Conservation (phyloP, 2,888 invertebrate genomes). For the Resseliella maxima region DNA sequence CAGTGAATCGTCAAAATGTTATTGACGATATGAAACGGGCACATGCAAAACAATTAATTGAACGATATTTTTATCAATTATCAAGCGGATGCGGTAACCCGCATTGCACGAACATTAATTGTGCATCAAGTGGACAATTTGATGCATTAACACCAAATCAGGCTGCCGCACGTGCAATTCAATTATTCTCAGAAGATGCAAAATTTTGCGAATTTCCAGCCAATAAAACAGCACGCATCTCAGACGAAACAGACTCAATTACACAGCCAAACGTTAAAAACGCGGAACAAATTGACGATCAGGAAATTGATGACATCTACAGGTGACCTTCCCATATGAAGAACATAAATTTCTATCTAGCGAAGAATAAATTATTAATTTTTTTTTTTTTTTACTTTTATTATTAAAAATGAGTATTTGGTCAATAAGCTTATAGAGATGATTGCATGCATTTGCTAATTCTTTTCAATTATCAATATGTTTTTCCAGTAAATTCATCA, state of each 20-base stretch:
- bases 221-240: conserved; percentile 7
- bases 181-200: conserved; percentile 86
- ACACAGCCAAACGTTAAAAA: background rate
- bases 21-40: conserved; percentile 79
- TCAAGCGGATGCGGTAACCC: conserved; percentile 92
- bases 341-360: too few relatives aligned
- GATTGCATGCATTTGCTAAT: too few relatives aligned
- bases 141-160: conserved; percentile 83
- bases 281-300: too few relatives aligned
- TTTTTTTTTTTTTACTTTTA: too few relatives aligned
- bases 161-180: conserved; percentile 89
- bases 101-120: conserved; percentile 86
- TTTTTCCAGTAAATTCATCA: too few relatives aligned
- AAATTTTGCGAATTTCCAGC: conserved; percentile 75
- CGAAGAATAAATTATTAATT: too few relatives aligned
- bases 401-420: too few relatives aligned
- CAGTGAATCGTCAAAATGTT: conserved; percentile 61
- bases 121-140: conserved; percentile 91
- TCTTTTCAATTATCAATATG: too few relatives aligned
- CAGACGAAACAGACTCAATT: background rate
- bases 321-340: background rate
- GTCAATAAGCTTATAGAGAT: too few relatives aligned
- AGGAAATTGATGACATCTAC: background rate
- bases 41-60: conserved; percentile 86
- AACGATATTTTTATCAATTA: conserved; percentile 92